A percentile compares a stretch with the other conserved stretches of the same genome.
phyloP scores from a whole-genome alignment of 2,797 vertebrate species.

The Etheostoma nigrum region DNA sequence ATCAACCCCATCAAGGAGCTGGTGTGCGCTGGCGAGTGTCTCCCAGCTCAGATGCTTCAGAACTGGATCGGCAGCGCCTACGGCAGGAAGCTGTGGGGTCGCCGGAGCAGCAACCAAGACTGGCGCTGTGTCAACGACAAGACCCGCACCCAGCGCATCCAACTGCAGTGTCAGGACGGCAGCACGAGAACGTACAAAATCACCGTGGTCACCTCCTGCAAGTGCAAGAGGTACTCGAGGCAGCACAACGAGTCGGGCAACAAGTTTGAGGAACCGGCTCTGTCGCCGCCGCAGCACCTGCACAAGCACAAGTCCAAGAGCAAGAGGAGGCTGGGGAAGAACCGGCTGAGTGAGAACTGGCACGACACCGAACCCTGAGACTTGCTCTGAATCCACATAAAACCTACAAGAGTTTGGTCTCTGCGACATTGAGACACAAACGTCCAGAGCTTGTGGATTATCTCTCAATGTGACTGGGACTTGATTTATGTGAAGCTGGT shows the following conservation, averaged over 20 bases:
- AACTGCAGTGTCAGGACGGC: conserved; percentile 94
- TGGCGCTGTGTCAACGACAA: conserved; percentile 98
- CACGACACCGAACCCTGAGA: conserved; percentile 85
- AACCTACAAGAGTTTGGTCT: conserved; percentile 31
- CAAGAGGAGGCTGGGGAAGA: conserved; percentile 89
- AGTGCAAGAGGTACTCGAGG: conserved; percentile 94
- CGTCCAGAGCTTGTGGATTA: conserved; percentile 70
- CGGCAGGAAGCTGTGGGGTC: conserved; percentile 91
- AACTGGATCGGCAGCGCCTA: conserved; percentile 96
- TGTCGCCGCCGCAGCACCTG: conserved; percentile 85
- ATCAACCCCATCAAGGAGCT: conserved; percentile 96
- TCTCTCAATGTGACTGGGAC: conserved; percentile 59
- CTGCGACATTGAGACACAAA: conserved; percentile 30
- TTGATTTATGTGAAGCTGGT: conserved; percentile 56
- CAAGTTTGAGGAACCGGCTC: conserved; percentile 88
- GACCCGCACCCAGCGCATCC: conserved; percentile 94
- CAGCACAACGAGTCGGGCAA: conserved; percentile 96
- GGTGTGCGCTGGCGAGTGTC: conserved; percentile 95
- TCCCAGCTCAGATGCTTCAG: conserved; percentile 93
- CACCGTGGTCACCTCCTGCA: conserved; percentile 95
- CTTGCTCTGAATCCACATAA: conserved; percentile 22
- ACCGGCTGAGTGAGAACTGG: conserved; percentile 86
- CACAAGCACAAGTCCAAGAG: conserved; percentile 88
- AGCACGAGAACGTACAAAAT: conserved; percentile 96
- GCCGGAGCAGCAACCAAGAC: conserved; percentile 88